Percentiles rank a stretch among this genome's conserved stretches.
Evolutionary conservation across 2,797 vertebrate genomes (phyloP).

Genomic region (Oreortyx pictus): DNA sequence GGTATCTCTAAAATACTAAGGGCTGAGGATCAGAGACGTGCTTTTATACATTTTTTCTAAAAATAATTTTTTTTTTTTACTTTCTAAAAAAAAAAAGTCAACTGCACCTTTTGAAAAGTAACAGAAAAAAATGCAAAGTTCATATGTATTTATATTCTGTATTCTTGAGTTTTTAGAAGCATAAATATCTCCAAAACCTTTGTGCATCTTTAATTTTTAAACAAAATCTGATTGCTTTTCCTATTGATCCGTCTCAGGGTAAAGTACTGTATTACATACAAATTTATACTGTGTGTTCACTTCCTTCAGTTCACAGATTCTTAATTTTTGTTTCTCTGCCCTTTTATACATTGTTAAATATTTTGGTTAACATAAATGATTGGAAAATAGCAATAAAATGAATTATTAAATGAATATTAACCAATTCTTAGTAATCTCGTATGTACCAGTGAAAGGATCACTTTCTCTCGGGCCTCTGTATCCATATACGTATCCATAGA

Average conservation of each 20-base stretch:
- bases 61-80: no score
- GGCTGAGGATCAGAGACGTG: neutral
- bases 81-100: neutral
- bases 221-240: neutral
- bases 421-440: neutral
- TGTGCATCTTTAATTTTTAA: neutral
- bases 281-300: neutral
- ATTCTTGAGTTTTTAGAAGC: neutral
- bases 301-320: neutral
- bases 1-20: neutral
- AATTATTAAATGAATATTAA: neutral
- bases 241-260: neutral
- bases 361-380: neutral
- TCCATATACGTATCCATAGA: neutral
- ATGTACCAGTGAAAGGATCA: neutral
- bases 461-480: neutral
- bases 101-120: neutral
- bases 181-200: neutral
- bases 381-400: neutral
- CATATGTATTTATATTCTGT: neutral
- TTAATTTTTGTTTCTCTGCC: neutral
- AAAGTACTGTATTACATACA: neutral
- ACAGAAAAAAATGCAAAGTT: neutral
- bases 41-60: neutral
- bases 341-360: neutral